A percentile compares a stretch with the other conserved stretches of the same genome.
Conservation (phyloP, 1,140 invertebrate genomes). For the Drosophila yakuba region DNA sequence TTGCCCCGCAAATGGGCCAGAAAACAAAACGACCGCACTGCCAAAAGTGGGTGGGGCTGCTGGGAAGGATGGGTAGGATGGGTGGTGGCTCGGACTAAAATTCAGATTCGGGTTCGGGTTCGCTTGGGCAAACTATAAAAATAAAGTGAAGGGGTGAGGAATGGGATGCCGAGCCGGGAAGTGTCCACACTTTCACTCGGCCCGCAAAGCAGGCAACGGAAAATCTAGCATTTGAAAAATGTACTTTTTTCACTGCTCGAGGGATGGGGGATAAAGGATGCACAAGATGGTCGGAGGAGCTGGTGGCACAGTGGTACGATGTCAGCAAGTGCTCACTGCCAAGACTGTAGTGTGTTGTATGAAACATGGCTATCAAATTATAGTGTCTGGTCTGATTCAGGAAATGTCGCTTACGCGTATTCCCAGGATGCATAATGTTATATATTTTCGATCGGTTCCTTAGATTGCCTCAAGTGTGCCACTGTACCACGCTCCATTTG, state of each 20-base stretch:
- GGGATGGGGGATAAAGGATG: slow-evolving; percentile 2
- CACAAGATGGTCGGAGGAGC: background rate
- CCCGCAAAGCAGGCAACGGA: slow-evolving; percentile 61
- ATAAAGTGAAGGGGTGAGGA: slow-evolving; percentile 39
- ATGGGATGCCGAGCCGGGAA: slow-evolving; percentile 28
- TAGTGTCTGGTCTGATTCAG: too few species aligned
- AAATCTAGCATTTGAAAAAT: slow-evolving; percentile 83
- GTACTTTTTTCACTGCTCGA: slow-evolving; percentile 68
- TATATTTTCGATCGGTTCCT: too few species aligned
- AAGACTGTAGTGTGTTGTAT: too few species aligned
- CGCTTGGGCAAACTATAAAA: slow-evolving; percentile 69
- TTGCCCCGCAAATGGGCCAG: slow-evolving; percentile 77
- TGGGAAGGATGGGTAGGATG: background rate
- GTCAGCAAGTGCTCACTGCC: too few species aligned
- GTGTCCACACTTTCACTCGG: slow-evolving; percentile 65
- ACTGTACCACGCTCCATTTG: background rate
- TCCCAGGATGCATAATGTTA: too few species aligned
- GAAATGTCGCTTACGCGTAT: too few species aligned
- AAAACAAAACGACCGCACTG: slow-evolving; percentile 81
- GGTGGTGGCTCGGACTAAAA: background rate
- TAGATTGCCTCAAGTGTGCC: background rate
- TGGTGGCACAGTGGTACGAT: background rate
- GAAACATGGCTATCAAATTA: too few species aligned
- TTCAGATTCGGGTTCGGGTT: slow-evolving; percentile 17
- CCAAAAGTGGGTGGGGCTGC: slow-evolving; percentile 18